Evolutionary conservation across 2,113 vertebrate species (phyloP).

Genomic region (Saimiri boliviensis): DNA sequence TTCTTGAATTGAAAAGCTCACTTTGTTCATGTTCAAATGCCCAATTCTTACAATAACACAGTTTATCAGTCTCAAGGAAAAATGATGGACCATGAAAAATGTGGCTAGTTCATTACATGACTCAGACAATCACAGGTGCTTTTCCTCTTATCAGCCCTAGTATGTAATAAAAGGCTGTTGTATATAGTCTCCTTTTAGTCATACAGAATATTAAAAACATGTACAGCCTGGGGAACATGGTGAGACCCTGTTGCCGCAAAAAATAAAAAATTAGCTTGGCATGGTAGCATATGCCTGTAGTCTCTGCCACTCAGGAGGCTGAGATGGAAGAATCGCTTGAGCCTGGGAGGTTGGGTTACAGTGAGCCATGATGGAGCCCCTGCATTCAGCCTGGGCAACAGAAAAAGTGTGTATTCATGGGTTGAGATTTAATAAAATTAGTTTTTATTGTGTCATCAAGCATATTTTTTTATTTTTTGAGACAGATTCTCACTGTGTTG

Average conservation of each 20-base stretch:
- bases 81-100: slow-evolving; percentile 1
- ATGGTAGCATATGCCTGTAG: too few species aligned
- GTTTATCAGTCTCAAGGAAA: slow-evolving; percentile 3
- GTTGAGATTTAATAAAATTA: not conserved
- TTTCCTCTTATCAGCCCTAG: not conserved
- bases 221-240: not conserved
- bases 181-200: not conserved
- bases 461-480: not conserved
- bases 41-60: not conserved
- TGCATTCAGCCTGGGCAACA: too few species aligned
- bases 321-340: too few species aligned
- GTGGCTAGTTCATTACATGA: not conserved
- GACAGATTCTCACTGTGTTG: not conserved
- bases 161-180: not conserved
- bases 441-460: not conserved
- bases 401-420: not conserved
- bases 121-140: not conserved
- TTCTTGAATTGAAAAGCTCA: slow-evolving; percentile 20
- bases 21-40: not conserved
- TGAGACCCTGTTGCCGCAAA: too few species aligned
- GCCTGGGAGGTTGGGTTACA: too few species aligned
- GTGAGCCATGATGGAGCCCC: too few species aligned
- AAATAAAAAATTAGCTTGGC: too few species aligned
- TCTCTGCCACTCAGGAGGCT: too few species aligned
- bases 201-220: not conserved